Base-by-base conservation (phyloP, 1,140 invertebrate species). In the Heliconius nattereri region DNA sequence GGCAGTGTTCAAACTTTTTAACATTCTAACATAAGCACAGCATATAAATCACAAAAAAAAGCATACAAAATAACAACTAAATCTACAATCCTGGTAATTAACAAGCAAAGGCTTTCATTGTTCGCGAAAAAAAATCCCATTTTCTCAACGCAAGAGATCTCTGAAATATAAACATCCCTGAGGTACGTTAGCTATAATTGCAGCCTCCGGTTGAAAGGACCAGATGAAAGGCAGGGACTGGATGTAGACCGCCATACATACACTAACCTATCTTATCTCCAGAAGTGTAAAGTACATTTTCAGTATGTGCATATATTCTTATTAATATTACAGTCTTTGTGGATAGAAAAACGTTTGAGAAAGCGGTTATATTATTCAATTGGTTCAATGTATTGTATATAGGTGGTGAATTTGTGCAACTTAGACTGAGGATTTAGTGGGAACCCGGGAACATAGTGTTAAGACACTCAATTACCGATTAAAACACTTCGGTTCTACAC, bases 131-230 rank as follows among this genome's bases (percentile, higher is more conserved):
- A 66, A 26, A 16, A 16, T 66, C 54, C 6, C 60, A 66, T 26
- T 66, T 66, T 66, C 23, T 29, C 60, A 26, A 26, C 60, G 60
- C 11, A 29, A 66, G 23, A 72, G 81, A 82, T 79, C 71, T 78
- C 78, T 82, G 54, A 82, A 78, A 79, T 74, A 73, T 76, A 79
- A 79, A 45, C 57, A 52, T 79, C 81, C 81, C 78, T 19, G 45
- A 71, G 81, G 74, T 49, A 82, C 75, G 81, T 79, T 82, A 79
- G 66, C 81, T 82, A 82, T 82, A 82, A 82, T 82, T 82, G 78
- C 81, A 66, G 81, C 75, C 76, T 45, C 81, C 76, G 79, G 75
- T 74, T 77, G 77, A 79, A 82, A 82, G 81, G 81, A 82, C 81
- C 71, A 26, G 71, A 82, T 82, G 77, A 82, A 82, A 82, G 81